Evolutionary conservation across 2,797 vertebrate genomes (phyloP), one percentile per base, ranked within the genome.

Genomic region (Potorous gilbertii): DNA sequence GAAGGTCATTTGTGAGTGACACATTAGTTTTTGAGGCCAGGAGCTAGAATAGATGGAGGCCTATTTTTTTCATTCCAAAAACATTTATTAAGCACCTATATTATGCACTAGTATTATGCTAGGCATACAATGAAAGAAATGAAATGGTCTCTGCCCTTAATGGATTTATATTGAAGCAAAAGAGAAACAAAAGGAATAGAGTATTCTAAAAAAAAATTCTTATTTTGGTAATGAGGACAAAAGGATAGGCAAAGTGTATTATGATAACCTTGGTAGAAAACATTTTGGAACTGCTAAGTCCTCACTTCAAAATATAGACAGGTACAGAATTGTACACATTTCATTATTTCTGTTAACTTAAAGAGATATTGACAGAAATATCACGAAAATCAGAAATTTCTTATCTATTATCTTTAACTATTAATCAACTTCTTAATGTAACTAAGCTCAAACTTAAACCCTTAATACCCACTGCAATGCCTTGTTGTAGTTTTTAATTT

Each of bases 331-430:
- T 89, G 9, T 87, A 96, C 59, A 62, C 54, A 0, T 54, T 94
- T 40, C 29, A 95, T 57, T 31, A 93, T 93, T 92, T 91, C 90
- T 92, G 59, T 34, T 92, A 94, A 94, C 96, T 81, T 97, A 46
- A 46, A 87, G 74, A 46, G 40, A 27, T 87, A 81, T 96, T 90
- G 94, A 87, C 29, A 92, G 31, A 34, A 57, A 4, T 92, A n/a
- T 91, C 74, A 90, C 91, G n/a, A 96, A 94, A 97, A 24, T 40
- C 34, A 66, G 16, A 81, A 21, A 81, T 46, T 21, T 40, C 16
- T 81, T 46, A 46, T 46, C 46, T 46, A 81, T 3, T 81, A 24
- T 74, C 81, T 59, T 94, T 94, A 92, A 91, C 55, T 92, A 94
- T 55, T 94, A 95, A 93, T 95, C 4, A 95, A 96, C 4, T 28